Evolutionary conservation across 2,113 vertebrate genomes (phyloP).

Genomic region (Theristicus caerulescens): DNA sequence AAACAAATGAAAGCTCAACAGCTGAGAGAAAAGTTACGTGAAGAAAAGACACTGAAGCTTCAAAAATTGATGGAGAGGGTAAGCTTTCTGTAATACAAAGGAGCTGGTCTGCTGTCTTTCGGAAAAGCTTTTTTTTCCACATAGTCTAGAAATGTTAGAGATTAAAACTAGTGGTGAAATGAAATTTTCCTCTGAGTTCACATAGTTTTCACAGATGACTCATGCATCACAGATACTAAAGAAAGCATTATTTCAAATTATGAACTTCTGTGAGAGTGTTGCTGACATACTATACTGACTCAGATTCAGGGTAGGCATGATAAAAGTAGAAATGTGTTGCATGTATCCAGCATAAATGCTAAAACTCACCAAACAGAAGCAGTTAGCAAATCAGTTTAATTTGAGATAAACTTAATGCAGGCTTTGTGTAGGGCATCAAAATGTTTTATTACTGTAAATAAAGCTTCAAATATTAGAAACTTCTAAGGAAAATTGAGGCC

Average conservation of each 20-base stretch:
- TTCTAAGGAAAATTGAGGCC: background rate
- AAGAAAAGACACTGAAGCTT: conserved; percentile 96
- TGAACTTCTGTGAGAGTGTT: background rate
- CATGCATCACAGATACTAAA: background rate
- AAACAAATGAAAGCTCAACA: conserved; percentile 99
- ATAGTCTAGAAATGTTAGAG: background rate
- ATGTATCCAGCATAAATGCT: background rate
- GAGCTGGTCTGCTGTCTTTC: background rate
- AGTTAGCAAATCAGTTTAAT: background rate
- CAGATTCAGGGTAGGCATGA: too few species aligned
- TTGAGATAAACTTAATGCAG: background rate
- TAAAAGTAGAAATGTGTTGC: background rate
- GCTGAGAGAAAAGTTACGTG: conserved; percentile 93
- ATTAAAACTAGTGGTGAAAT: background rate
- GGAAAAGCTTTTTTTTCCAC: background rate
- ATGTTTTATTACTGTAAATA: background rate
- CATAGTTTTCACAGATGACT: background rate
- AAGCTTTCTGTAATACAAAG: conserved; percentile 46
- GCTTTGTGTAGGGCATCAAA: background rate
- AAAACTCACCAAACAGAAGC: background rate
- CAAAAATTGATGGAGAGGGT: conserved; percentile 98
- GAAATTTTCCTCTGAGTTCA: background rate
- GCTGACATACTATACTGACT: background rate
- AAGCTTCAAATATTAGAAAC: background rate
- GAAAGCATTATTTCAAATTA: background rate